Evolutionary conservation across 1,140 invertebrate genomes (phyloP).

Genomic region (Leptinotarsa lineolata): DNA sequence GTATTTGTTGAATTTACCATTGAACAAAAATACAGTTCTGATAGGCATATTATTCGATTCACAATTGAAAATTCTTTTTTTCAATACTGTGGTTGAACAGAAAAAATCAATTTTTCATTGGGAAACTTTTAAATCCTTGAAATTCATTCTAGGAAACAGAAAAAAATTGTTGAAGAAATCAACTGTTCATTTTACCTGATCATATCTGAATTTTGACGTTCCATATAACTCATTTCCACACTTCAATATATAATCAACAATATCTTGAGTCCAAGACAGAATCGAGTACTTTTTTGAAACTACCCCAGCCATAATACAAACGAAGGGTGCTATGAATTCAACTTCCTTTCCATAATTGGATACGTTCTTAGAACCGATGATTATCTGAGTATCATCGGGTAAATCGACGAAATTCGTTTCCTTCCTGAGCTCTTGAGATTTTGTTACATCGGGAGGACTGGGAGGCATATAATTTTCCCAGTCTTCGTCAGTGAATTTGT

Average conservation of each 20-base stretch:
- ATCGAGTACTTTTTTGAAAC: slow-evolving; percentile 61
- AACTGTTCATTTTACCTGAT: slow-evolving; percentile 49
- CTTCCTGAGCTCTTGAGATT: slow-evolving; percentile 57
- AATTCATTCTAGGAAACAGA: no score
- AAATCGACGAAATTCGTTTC: slow-evolving; percentile 59
- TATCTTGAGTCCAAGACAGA: slow-evolving; percentile 57
- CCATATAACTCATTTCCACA: slow-evolving; percentile 58
- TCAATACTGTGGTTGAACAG: no score
- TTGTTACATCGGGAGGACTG: slow-evolving; percentile 44
- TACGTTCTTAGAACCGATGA: slow-evolving; percentile 56
- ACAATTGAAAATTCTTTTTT: no score
- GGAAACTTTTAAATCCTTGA: no score
- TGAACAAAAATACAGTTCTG: no score
- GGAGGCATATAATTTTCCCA: slow-evolving; percentile 34
- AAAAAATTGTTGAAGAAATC: no score
- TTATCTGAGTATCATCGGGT: slow-evolving; percentile 59
- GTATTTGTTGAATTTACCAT: no score
- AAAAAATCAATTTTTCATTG: no score
- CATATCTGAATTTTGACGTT: slow-evolving; percentile 50
- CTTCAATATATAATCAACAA: slow-evolving; percentile 59
- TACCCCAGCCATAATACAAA: slow-evolving; percentile 61
- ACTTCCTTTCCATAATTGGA: slow-evolving; percentile 47
- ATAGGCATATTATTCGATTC: no score
- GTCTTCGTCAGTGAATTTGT: slow-evolving; percentile 20
- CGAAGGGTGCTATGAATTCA: slow-evolving; percentile 58